These are phyloP conservation scores for Synergus gifuensis DNA, from an alignment of 2,888 invertebrate species.

Conservation along the genomic window DNA sequence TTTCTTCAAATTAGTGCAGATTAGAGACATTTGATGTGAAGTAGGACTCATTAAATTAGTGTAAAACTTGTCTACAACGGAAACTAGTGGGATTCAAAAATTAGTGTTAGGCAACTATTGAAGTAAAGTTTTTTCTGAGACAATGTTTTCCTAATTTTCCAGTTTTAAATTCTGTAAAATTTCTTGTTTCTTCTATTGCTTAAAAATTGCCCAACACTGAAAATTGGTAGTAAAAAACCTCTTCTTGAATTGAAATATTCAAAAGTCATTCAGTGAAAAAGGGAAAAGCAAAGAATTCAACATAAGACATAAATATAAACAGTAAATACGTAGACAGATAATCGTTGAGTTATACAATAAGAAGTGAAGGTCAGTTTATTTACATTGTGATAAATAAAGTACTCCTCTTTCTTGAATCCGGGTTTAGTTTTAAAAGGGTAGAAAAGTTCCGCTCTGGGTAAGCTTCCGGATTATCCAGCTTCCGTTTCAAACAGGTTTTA, in stretches of 20 bases:
- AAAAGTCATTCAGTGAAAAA: slow-evolving; percentile 1
- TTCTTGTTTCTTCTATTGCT: no score
- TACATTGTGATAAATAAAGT: slow-evolving; percentile 27
- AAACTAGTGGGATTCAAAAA: background rate
- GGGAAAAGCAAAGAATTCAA: background rate
- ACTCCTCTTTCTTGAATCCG: slow-evolving; percentile 34
- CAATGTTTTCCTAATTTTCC: no score
- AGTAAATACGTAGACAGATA: background rate
- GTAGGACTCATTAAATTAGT: background rate
- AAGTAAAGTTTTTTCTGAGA: no score
- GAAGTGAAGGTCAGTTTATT: slow-evolving; percentile 13
- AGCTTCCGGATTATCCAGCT: slow-evolving; percentile 25
- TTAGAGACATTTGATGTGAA: background rate
- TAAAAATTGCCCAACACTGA: no score
- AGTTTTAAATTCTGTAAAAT: no score
- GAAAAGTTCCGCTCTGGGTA: slow-evolving; percentile 15
- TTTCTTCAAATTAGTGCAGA: background rate
- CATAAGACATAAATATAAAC: background rate
- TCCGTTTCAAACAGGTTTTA: slow-evolving; percentile 41
- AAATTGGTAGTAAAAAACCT: background rate
- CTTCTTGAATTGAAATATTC: background rate
- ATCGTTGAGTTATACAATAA: background rate
- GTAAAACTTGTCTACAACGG: slow-evolving; percentile 16
- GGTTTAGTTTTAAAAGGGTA: slow-evolving; percentile 19
- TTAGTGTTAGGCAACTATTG: background rate